These are phyloP conservation scores for Sminthopsis crassicaudata DNA, from an alignment of 2,113 vertebrate genomes.

Conservation along the genomic window DNA sequence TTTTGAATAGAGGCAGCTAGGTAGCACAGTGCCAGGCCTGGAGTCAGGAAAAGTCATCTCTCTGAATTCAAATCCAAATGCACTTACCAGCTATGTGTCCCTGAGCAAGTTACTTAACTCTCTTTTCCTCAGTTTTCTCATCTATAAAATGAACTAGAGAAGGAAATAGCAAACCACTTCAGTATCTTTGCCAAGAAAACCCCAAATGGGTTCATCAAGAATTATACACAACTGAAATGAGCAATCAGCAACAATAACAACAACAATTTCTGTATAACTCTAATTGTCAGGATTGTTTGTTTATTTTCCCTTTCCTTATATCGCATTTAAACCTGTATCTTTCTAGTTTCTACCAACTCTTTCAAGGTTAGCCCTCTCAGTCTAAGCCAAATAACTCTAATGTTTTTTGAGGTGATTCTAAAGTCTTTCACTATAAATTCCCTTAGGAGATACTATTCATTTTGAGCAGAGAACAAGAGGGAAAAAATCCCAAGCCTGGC, in stretches of 20 bases:
- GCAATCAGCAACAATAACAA: neutral
- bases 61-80: neutral
- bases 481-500: neutral
- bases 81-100: neutral
- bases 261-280: neutral
- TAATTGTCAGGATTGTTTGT: neutral
- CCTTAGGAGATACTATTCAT: neutral
- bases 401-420: neutral
- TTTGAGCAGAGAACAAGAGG: neutral
- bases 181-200: neutral
- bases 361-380: neutral
- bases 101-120: neutral
- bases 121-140: neutral
- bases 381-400: neutral
- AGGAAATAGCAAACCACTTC: neutral
- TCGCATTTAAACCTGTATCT: neutral
- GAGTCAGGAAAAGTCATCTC: neutral
- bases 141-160: neutral
- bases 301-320: neutral
- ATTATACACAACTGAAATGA: neutral
- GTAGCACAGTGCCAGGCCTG: neutral
- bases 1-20: neutral
- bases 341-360: neutral
- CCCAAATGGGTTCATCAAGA: neutral
- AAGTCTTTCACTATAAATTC: neutral